These are phyloP conservation scores for Uloborus diversus DNA, from an alignment of 1,140 invertebrate species.

Conservation along the genomic window DNA sequence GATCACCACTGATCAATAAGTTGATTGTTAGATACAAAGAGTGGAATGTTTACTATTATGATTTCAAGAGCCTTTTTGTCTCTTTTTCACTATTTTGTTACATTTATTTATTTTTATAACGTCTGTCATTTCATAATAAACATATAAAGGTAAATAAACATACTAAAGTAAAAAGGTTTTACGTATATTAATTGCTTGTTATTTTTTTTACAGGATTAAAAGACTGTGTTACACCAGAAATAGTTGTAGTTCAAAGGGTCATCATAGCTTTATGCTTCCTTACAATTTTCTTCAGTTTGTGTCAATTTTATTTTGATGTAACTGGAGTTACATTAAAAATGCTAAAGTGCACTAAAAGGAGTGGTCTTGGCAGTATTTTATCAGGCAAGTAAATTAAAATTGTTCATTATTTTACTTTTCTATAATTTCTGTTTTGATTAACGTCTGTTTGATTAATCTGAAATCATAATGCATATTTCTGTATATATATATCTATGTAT, in stretches of 20 bases:
- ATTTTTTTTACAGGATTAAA: constrained; percentile 33
- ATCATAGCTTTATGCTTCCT: constrained; percentile 58
- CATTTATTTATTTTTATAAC: too few relatives aligned
- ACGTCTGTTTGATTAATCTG: neutral
- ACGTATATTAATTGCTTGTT: neutral
- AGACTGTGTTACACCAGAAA: constrained; percentile 57
- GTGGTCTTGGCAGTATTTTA: constrained; percentile 57
- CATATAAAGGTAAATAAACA: too few relatives aligned
- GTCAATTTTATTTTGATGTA: constrained; percentile 58
- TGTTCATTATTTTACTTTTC: neutral
- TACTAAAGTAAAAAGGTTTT: too few relatives aligned
- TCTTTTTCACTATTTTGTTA: too few relatives aligned
- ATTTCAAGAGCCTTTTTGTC: too few relatives aligned
- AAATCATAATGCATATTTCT: too few relatives aligned
- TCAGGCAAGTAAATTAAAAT: constrained; percentile 24
- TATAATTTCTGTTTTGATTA: neutral
- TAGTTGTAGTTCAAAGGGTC: constrained; percentile 43
- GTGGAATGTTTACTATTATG: too few relatives aligned
- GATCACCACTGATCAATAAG: too few relatives aligned
- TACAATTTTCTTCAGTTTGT: constrained; percentile 55
- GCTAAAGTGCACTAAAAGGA: constrained; percentile 34
- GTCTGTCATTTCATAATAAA: too few relatives aligned
- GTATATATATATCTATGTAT: too few relatives aligned
- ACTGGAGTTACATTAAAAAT: constrained; percentile 47
- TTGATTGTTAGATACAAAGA: too few relatives aligned